Base-by-base conservation (phyloP, 1,140 invertebrate genomes). In the Diuraphis noxia region DNA sequence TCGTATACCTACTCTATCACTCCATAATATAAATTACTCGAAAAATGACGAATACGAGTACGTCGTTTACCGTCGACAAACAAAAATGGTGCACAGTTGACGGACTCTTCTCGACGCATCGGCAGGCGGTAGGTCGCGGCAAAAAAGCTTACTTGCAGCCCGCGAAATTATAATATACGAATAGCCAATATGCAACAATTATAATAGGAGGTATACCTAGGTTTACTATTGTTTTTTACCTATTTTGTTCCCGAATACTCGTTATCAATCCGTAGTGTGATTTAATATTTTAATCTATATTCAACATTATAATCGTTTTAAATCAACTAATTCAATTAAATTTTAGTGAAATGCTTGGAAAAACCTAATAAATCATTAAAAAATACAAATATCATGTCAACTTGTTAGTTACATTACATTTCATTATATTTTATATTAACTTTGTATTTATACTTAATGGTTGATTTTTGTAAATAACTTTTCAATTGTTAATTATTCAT, bases 71-170 rank as follows among this genome's bases (percentile, higher is more conserved):
- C 46, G 34, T 36, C 2, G 34, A 10, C 34, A 36, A 52, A 86
- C 85, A 43, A n/a, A 88, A 88, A 88, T 40, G 56, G 87, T 72
- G 56, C 41, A 72, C 40, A 9, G 25, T 41, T 34, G 87, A 72
- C 25, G 56, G 13, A 34, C 30, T 40, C 10, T n/a, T 41, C 40
- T 88, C 30, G 21, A 72, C 41, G 8, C 56, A 40, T 17, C 87
- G 87, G 6, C 87, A 72, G n/a, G 30, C 43, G 63, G 87, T 88
- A 41, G 72, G 87, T 72, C 25, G 1, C 7, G 17, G 9, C 21
- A 13, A 40, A 81, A 30, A 72, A 72, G n/a, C n/a, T 17, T 13
- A 81, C 56, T n/a, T 17, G n/a, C 30, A 4, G 30, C 56, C 56
- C n/a, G 13, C n/a, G 13, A 72, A 72, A 72, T 63, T 49, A 49